A percentile compares a stretch with the other conserved stretches of the same genome.
Conservation (phyloP, 2,888 invertebrate species). For the Lasioglossum oenotherae region DNA sequence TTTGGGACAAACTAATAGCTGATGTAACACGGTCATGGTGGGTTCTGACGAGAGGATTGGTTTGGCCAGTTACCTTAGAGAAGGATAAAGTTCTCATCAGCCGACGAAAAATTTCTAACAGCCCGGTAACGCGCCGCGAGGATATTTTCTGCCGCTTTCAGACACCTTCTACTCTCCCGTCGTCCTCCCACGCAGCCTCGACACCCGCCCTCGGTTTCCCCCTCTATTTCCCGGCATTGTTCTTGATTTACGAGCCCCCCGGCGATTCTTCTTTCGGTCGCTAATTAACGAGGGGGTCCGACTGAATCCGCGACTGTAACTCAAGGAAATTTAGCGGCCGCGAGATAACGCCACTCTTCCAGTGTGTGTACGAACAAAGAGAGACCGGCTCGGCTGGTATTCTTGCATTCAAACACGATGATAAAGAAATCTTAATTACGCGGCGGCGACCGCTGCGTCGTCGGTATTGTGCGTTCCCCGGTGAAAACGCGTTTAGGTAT, state of each 20-base stretch:
- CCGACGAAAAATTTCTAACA: neutral
- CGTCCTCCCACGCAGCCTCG: constrained; percentile 59
- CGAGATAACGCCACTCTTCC: constrained; percentile 67
- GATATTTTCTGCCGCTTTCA: constrained; percentile 46
- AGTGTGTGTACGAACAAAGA: constrained; percentile 63
- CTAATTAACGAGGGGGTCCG: constrained; percentile 74
- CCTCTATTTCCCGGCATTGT: constrained; percentile 72
- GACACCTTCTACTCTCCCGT: constrained; percentile 17
- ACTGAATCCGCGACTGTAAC: constrained; percentile 73
- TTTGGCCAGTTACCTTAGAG: neutral
- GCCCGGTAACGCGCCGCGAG: neutral
- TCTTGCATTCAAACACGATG: constrained; percentile 56
- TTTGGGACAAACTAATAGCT: too few species aligned
- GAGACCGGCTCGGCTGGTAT: constrained; percentile 41
- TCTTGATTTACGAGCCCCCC: constrained; percentile 74
- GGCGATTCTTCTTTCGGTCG: constrained; percentile 73
- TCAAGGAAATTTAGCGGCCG: constrained; percentile 72
- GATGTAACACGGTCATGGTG: too few species aligned
- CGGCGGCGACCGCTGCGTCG: neutral
- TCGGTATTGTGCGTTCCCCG: neutral
- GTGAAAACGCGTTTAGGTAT: neutral
- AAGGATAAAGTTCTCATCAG: neutral
- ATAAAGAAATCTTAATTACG: constrained; percentile 72
- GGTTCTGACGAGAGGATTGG: too few species aligned
- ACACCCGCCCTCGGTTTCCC: constrained; percentile 18